Evolutionary conservation across 1,140 invertebrate genomes (phyloP), one percentile per base, ranked within the genome.

Genomic region (Papilio glaucus): DNA sequence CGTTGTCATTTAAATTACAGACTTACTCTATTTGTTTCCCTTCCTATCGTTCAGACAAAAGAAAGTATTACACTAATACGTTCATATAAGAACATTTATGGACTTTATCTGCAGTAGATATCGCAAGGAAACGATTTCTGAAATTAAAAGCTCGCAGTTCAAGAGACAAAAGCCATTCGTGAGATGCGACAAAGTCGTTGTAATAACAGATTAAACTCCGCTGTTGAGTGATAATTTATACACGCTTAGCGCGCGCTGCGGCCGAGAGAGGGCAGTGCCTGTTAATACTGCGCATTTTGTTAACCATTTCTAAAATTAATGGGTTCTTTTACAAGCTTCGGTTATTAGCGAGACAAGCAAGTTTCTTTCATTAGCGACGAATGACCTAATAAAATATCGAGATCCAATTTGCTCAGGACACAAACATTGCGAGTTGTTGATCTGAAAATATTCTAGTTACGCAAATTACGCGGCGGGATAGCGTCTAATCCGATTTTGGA

Each of bases 91-190:
- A n/a, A n/a, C n/a, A n/a, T n/a, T n/a, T n/a, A n/a, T n/a, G n/a
- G n/a, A n/a, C n/a, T n/a, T n/a, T n/a, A n/a, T n/a, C n/a, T n/a
- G n/a, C n/a, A n/a, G n/a, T n/a, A n/a, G 45, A 49, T 15, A 49
- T 49, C 6, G 12, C 45, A 21, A 49, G 18, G 18, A 49, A 18
- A 49, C 18, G 45, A 49, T 21, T 49, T 49, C 21, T 21, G 21
- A 49, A 49, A 18, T 49, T 49, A 49, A 49, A 49, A 49, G 45
- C 45, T 18, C 45, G 45, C 15, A 49, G 45, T 49, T 49, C 21
- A 49, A 49, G 45, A 49, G 45, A 49, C 45, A 49, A 49, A 49
- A 49, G 45, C 45, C 45, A 49, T 49, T 49, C 45, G 45, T 49
- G 45, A 49, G 45, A 49, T 18, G 45, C 45, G 45, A 49, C 45